Conservation (phyloP, 2,888 invertebrate genomes). For the Clunio marinus region DNA sequence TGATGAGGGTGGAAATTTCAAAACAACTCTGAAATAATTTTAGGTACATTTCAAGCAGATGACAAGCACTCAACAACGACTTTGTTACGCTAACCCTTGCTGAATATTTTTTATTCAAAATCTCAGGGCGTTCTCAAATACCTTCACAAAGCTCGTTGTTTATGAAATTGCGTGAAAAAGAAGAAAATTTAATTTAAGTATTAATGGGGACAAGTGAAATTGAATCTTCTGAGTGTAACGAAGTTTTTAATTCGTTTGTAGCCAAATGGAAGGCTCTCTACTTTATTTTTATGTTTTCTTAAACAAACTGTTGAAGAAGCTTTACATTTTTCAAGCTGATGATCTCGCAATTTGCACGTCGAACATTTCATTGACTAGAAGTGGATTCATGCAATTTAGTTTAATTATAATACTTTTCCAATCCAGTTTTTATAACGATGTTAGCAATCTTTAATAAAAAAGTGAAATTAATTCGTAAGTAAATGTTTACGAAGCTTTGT, state of each 20-base stretch:
- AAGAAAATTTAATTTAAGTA: conserved; percentile 35
- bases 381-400: not conserved
- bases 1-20: not conserved
- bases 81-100: too few relatives aligned
- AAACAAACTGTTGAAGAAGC: not conserved
- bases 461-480: too few relatives aligned
- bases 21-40: too few relatives aligned
- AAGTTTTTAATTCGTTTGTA: conserved; percentile 25
- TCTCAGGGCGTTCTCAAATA: not conserved
- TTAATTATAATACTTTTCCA: too few relatives aligned
- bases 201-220: conserved; percentile 36
- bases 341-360: not conserved
- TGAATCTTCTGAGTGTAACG: conserved; percentile 24
- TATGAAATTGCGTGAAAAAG: too few relatives aligned
- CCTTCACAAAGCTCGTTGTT: not conserved
- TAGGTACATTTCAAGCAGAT: too few relatives aligned
- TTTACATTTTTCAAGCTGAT: not conserved
- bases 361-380: not conserved
- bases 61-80: too few relatives aligned
- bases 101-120: too few relatives aligned
- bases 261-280: not conserved
- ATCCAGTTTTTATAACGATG: too few relatives aligned
- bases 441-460: too few relatives aligned
- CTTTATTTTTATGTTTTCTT: too few relatives aligned
- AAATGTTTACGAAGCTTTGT: too few relatives aligned